Conservation (phyloP, 1,140 invertebrate genomes). For the Procambarus clarkii region DNA sequence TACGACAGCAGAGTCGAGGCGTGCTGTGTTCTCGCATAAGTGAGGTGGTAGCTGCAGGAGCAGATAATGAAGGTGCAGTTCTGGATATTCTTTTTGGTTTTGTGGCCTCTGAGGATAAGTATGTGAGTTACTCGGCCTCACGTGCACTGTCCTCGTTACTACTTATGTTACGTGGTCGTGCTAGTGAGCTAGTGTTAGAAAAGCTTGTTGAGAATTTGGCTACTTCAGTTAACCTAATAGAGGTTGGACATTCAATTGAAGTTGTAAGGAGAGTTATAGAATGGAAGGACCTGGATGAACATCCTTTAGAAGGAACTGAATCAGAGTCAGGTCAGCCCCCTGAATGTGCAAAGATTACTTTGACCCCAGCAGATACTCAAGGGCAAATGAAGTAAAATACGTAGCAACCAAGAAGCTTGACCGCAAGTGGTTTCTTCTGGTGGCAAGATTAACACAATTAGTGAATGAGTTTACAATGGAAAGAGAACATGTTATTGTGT, state of each 20-base stretch:
- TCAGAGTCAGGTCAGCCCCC: constrained; percentile 72
- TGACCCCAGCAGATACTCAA: constrained; percentile 65
- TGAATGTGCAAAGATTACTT: constrained; percentile 55
- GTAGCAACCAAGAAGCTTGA: constrained; percentile 89
- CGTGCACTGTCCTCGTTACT: constrained; percentile 88
- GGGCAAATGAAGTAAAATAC: constrained; percentile 81
- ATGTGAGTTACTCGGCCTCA: constrained; percentile 86
- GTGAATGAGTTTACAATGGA: constrained; percentile 79
- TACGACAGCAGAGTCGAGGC: constrained; percentile 88
- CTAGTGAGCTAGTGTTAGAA: constrained; percentile 87
- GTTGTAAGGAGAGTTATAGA: constrained; percentile 90
- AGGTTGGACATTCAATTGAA: constrained; percentile 88
- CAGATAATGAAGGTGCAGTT: constrained; percentile 87
- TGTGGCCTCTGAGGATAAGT: constrained; percentile 85
- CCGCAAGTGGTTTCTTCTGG: constrained; percentile 86
- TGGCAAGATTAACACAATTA: constrained; percentile 79
- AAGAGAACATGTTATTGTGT: constrained; percentile 83
- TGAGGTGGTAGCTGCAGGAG: constrained; percentile 86
- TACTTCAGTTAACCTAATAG: constrained; percentile 73
- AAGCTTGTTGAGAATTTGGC: constrained; percentile 79
- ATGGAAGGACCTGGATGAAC: constrained; percentile 89
- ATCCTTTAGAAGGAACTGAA: constrained; percentile 84
- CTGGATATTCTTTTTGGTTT: constrained; percentile 89
- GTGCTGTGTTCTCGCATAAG: constrained; percentile 87
- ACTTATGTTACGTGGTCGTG: constrained; percentile 87